Conservation (phyloP, 2,113 vertebrate genomes). For the Tor tambroides region DNA sequence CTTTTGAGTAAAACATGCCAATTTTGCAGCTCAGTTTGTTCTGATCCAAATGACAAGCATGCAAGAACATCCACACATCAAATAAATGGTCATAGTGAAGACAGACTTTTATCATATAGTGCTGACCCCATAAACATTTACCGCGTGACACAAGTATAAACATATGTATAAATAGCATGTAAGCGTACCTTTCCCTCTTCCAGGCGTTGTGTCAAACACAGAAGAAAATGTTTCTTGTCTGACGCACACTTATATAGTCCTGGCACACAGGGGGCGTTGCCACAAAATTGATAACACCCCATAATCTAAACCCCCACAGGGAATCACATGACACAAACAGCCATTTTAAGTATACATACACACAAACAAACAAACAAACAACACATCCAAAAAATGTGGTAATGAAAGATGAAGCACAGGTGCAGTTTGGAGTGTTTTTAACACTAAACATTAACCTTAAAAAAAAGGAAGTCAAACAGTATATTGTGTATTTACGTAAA, state of each 20-base stretch:
- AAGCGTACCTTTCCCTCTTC: slow-evolving; percentile 64
- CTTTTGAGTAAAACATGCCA: not conserved
- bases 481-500: not conserved
- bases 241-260: slow-evolving; percentile 83
- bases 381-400: not conserved
- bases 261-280: slow-evolving; percentile 74
- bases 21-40: not conserved
- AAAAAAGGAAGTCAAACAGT: not conserved
- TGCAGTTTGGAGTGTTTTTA: not conserved
- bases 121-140: not conserved
- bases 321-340: slow-evolving; percentile 45
- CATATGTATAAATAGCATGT: slow-evolving; percentile 29
- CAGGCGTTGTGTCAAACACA: slow-evolving; percentile 57
- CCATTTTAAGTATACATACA: slow-evolving; percentile 24
- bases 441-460: not conserved
- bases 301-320: slow-evolving; percentile 71
- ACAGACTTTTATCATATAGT: not conserved
- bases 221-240: slow-evolving; percentile 86
- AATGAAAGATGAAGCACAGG: not conserved
- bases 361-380: not conserved
- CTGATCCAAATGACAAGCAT: not conserved
- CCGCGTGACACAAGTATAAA: not conserved
- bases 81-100: not conserved
- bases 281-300: slow-evolving; percentile 74
- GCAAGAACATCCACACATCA: not conserved